Percentiles rank a stretch among this genome's conserved stretches.
Conservation (phyloP, 2,113 vertebrate genomes). For the Cichladusa arquata region DNA sequence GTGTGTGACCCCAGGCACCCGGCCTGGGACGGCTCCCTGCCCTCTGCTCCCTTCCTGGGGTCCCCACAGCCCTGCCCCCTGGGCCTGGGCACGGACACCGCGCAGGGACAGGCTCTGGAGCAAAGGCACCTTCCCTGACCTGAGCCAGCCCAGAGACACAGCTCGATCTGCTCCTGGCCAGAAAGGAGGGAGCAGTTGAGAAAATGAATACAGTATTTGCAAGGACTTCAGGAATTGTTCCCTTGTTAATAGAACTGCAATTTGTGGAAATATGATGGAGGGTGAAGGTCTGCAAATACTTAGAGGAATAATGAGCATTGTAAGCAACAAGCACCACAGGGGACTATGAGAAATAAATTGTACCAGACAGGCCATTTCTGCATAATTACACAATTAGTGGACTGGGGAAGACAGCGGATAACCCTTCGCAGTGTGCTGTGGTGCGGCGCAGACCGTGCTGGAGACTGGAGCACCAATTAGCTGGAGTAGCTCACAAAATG, state of each 20-base stretch:
- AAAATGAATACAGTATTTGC: conserved; percentile 51
- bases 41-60: rapidly evolving
- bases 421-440: conserved; percentile 47
- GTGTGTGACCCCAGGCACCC: background rate
- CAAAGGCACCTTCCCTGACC: conserved; percentile 10
- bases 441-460: background rate
- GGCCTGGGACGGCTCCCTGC: background rate
- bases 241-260: conserved; percentile 60
- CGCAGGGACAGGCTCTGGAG: background rate
- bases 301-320: conserved; percentile 67
- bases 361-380: conserved; percentile 63
- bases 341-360: conserved; percentile 62
- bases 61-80: background rate
- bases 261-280: conserved; percentile 64
- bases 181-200: conserved; percentile 34
- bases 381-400: conserved; percentile 67
- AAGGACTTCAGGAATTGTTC: conserved; percentile 64
- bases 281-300: conserved; percentile 65
- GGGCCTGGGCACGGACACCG: background rate
- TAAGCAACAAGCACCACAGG: conserved; percentile 65
- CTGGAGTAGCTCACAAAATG: background rate
- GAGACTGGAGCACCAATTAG: background rate
- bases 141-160: background rate
- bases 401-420: conserved; percentile 39
- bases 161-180: background rate